Evolutionary conservation across 2,113 vertebrate genomes (phyloP), one percentile per base, ranked within the genome.

Genomic region (Poicephalus meyeri): DNA sequence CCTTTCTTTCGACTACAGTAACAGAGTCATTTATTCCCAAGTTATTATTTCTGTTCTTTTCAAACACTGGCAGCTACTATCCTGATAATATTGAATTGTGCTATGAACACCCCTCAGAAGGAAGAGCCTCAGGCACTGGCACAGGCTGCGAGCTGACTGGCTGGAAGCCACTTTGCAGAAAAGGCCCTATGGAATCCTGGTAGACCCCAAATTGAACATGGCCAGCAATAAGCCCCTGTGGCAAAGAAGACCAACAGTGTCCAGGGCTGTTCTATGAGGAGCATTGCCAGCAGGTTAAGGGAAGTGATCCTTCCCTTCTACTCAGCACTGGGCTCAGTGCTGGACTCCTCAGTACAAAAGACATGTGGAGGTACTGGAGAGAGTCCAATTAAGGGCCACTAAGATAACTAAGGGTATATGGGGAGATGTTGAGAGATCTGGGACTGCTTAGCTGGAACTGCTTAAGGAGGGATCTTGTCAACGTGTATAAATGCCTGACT

Each of bases 1-100:
- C 93, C 90, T 94, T 96, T 93, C 92, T 96, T 94, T 93, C 92
- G 91, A 76, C 80, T 84, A 41, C 44, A 86, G 56, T 14, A 86
- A 44, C 35, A 94, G 26, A 90, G 82, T 47, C 33, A 80, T 80
- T 88, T 94, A 90, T 78, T 96, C 86, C 55, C 76, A 91, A 95
- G 35, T 61, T 72, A 84, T 86, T 60, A 31, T 64, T 90, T 74
- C 65, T 50, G 76, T 15, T 93, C 46, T 94, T 94, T 91, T 76
- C 72, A 93, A 91, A 77, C 13, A 65, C 1, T 72, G 72, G 83
- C 70, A 94, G 73, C 56, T 76, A 19, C 61, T 78, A 29, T 24
- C 44, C 77, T 79, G 73, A 52, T 69, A 71, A 78, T 60, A 46
- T 0, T 60, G 73, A 77, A 71, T 25, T 44, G 35, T 21, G 35